Percentiles rank a stretch among this genome's conserved stretches.
Conservation (phyloP, 2,797 vertebrate genomes). For the Phataginus tricuspis region DNA sequence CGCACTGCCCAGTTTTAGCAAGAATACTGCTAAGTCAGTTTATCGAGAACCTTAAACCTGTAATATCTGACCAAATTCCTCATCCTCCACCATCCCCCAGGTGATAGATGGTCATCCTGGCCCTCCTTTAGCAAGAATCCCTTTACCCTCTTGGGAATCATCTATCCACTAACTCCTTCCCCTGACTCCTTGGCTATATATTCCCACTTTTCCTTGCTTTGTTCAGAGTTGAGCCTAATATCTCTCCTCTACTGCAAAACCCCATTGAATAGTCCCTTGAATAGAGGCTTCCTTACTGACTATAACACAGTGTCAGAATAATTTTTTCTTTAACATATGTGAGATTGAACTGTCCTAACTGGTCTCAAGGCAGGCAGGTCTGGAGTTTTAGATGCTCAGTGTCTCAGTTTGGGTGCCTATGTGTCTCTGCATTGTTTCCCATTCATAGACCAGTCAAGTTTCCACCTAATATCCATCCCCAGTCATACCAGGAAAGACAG, state of each 20-base stretch:
- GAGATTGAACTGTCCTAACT: neutral
- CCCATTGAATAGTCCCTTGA: neutral
- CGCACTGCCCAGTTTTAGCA: neutral
- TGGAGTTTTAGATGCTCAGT: neutral
- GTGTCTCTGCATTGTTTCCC: neutral
- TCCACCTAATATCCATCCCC: neutral
- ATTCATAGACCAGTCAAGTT: neutral
- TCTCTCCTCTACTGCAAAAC: neutral
- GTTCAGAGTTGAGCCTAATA: neutral
- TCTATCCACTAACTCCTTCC: neutral
- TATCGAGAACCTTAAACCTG: neutral
- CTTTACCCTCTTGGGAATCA: neutral
- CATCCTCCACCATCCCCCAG: neutral
- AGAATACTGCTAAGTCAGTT: neutral
- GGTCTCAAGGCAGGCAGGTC: neutral
- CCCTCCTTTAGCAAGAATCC: neutral
- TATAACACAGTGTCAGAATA: neutral
- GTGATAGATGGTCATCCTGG: neutral
- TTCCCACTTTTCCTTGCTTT: neutral
- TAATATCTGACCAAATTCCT: neutral
- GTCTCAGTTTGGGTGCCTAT: neutral
- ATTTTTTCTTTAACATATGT: neutral
- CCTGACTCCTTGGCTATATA: neutral
- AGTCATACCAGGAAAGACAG: neutral
- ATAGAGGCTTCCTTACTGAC: neutral